A percentile compares a stretch with the other conserved stretches of the same genome.
Conservation (phyloP, 1,140 invertebrate species). For the Augochlora pura region DNA sequence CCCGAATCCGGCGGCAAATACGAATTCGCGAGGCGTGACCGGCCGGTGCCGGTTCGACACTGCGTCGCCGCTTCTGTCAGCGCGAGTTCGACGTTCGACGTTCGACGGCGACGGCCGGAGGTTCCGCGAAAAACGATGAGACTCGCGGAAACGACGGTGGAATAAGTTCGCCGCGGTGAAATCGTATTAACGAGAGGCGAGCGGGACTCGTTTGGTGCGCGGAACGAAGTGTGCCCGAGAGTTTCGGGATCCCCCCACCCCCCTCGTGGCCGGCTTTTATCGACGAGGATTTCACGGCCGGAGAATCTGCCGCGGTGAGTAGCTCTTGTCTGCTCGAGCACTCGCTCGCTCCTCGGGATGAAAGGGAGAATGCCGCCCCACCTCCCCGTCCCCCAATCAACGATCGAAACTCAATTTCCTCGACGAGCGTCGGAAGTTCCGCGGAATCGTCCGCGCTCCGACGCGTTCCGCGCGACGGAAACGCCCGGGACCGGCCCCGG, state of each 20-base stretch:
- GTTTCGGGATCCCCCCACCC: neutral
- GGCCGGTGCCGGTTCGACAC: no score
- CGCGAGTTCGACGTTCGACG: neutral
- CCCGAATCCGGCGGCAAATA: neutral
- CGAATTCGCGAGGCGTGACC: neutral
- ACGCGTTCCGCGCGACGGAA: no score
- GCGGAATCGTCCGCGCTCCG: neutral
- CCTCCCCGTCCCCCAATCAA: neutral
- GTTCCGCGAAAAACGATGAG: neutral
- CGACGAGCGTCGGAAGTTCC: neutral
- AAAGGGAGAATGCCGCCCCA: neutral
- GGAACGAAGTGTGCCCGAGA: neutral
- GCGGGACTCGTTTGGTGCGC: neutral
- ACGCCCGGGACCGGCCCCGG: no score
- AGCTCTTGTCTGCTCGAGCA: neutral
- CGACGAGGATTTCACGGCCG: conserved; percentile 22
- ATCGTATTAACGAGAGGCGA: conserved; percentile 6
- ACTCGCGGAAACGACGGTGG: neutral
- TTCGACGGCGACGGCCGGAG: neutral
- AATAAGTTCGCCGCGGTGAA: neutral
- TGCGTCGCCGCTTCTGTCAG: no score
- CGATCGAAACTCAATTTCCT: conserved; percentile 34
- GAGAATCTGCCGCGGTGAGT: conserved; percentile 31
- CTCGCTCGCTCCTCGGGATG: neutral
- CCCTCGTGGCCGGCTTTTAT: neutral